Base-by-base conservation (phyloP, 2,113 vertebrate genomes). In the Gobiocypris rarus region DNA sequence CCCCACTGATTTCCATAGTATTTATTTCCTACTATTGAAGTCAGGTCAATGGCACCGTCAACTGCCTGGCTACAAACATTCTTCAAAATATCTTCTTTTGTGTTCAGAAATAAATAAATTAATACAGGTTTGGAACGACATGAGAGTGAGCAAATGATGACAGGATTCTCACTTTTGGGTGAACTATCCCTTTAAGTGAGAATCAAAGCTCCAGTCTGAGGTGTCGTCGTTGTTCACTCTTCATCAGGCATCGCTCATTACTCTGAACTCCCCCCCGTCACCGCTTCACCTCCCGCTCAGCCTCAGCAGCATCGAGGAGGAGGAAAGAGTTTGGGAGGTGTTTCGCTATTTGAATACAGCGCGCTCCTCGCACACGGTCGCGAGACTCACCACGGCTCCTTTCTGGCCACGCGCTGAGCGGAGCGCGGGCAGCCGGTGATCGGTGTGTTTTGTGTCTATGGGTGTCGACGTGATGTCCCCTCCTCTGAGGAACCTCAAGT, bases 401-500 rank as follows among this genome's bases (percentile, higher is more conserved):
- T 4, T 58, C 26, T 48, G 15, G 38, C 77, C 41, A 48, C 77
- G 58, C 59, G 43, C 48, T 38, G 70, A 50, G 65, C 31, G 4
- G 50, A 13, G 75, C 19, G 75, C 56, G 75, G 28, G 26, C 73
- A 28, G 17, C 54, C 45, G 28, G 50, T 34, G 26, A 41, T 79
- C 76, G 43, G 69, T 70, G 81, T 71, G 63, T 71, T n/a, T 43
- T 84, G 84, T 86, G 84, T 88, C 59, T 78, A 91, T 91, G 91
- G 91, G 90, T 82, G 88, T 86, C 76, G 91, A 88, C 83, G 90
- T 90, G 91, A 95, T 95, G 93, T 94, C 93, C 92, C 92, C 94
- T 84, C 92, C 94, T 86, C 88, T 94, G 86, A 93, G 91, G 93
- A 94, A 92, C 89, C 67, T 95, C 59, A 94, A 95, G 93, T 96